These are phyloP conservation scores for Hirtodrosophila trivittata DNA, from an alignment of 2,888 invertebrate species.

Conservation along the genomic window DNA sequence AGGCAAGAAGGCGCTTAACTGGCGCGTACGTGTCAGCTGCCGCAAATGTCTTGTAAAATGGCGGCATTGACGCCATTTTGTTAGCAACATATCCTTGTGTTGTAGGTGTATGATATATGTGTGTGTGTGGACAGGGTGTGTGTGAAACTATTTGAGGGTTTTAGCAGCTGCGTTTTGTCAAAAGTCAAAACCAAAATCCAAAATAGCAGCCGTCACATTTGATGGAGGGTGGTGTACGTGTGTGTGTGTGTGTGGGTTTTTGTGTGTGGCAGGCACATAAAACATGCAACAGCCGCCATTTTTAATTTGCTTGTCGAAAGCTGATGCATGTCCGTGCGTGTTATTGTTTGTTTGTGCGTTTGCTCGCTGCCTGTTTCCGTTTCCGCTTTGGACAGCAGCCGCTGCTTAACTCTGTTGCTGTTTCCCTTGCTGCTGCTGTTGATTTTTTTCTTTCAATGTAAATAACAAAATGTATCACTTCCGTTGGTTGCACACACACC, in stretches of 20 bases:
- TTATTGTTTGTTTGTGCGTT: constrained; percentile 32
- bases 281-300: constrained; percentile 70
- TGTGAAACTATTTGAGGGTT: constrained; percentile 39
- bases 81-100: constrained; percentile 6
- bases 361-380: constrained; percentile 58
- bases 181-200: constrained; percentile 59
- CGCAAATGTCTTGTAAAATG: constrained; percentile 69
- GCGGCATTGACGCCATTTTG: constrained; percentile 48
- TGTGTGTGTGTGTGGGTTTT: constrained; percentile 1
- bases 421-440: too few relatives aligned
- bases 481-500: constrained; percentile 26
- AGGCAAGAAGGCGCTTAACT: constrained; percentile 32
- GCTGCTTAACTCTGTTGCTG: constrained; percentile 39
- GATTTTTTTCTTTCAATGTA: constrained; percentile 38
- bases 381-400: constrained; percentile 54
- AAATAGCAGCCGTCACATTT: constrained; percentile 38
- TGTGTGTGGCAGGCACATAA: constrained; percentile 31
- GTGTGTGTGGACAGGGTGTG: constrained; percentile 1
- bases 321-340: constrained; percentile 37
- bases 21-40: constrained; percentile 65
- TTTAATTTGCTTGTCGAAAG: constrained; percentile 68
- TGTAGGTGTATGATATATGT: neutral
- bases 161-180: constrained; percentile 68
- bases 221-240: neutral
- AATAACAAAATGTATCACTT: constrained; percentile 65